phyloP scores from a whole-genome alignment of 2,797 vertebrate species.

The Emydoidea blandingii region DNA sequence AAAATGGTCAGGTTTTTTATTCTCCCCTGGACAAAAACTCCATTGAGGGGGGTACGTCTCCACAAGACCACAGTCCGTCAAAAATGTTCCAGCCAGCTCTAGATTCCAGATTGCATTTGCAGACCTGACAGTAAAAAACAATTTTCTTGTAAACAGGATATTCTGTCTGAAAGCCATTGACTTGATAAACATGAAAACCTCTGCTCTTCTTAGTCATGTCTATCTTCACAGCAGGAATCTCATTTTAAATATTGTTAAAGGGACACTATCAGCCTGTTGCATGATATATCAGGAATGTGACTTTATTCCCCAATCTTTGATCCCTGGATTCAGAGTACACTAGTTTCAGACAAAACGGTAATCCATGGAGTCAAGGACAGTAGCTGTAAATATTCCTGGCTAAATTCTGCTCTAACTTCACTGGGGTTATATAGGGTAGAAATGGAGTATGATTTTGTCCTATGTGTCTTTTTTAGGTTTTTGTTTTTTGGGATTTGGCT shows the following conservation, averaged over 20 bases:
- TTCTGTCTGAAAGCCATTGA: not conserved
- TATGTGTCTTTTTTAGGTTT: not conserved
- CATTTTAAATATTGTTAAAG: not conserved
- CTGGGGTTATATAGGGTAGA: not conserved
- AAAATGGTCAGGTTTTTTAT: not conserved
- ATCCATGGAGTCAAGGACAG: not conserved
- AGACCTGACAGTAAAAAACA: not conserved
- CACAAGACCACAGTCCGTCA: not conserved
- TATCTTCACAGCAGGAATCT: not conserved
- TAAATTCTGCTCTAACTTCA: not conserved
- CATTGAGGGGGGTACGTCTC: not conserved
- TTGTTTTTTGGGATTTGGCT: not conserved
- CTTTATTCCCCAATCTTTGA: not conserved
- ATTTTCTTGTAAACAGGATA: not conserved
- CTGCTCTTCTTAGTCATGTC: not conserved
- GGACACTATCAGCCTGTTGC: not conserved
- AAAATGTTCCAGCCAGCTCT: not conserved
- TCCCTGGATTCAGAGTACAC: not conserved
- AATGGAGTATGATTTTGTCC: not conserved
- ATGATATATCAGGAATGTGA: not conserved
- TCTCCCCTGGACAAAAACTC: not conserved
- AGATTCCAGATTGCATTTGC: not conserved
- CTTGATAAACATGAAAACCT: not conserved
- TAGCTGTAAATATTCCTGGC: not conserved
- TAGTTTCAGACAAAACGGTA: not conserved